Percentiles rank a stretch among this genome's conserved stretches.
phyloP scores from a whole-genome alignment of 2,888 invertebrate genomes.

The Acanthosepion esculentum region DNA sequence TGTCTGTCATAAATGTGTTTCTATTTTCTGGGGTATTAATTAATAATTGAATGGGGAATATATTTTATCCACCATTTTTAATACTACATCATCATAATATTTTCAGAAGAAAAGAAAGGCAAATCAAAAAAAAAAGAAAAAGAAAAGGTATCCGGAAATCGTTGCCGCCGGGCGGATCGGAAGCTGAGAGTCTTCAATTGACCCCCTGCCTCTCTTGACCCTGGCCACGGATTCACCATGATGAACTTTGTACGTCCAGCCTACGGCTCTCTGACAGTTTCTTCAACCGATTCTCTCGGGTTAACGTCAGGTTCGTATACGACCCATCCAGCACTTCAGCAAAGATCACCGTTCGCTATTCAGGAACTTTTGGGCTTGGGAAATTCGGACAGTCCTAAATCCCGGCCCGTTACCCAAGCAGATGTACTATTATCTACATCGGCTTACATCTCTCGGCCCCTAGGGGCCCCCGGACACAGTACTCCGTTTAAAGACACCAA shows the following conservation, averaged over 20 bases:
- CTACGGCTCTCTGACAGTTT: slow-evolving; percentile 34
- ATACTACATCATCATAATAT: neutral
- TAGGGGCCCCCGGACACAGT: neutral
- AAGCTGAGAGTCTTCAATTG: neutral
- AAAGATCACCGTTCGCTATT: slow-evolving; percentile 35
- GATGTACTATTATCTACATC: slow-evolving; percentile 36
- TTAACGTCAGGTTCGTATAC: slow-evolving; percentile 33
- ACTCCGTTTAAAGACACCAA: slow-evolving; percentile 37
- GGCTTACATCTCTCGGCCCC: slow-evolving; percentile 37
- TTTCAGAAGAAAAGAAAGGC: neutral
- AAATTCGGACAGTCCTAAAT: slow-evolving; percentile 6
- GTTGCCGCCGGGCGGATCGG: neutral
- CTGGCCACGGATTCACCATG: neutral
- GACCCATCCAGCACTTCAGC: slow-evolving; percentile 2
- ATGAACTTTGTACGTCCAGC: slow-evolving; percentile 41
- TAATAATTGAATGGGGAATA: too few relatives aligned
- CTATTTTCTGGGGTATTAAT: too few relatives aligned
- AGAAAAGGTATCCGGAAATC: neutral
- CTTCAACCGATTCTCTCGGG: slow-evolving; percentile 35
- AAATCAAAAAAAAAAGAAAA: neutral
- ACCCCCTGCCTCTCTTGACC: neutral
- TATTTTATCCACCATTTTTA: neutral
- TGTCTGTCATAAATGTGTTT: too few relatives aligned
- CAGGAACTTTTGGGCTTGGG: slow-evolving; percentile 34
- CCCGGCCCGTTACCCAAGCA: slow-evolving; percentile 38